Percentiles rank a stretch among this genome's conserved stretches.
phyloP scores from a whole-genome alignment of 2,797 vertebrate species.

The Tapera naevia region DNA sequence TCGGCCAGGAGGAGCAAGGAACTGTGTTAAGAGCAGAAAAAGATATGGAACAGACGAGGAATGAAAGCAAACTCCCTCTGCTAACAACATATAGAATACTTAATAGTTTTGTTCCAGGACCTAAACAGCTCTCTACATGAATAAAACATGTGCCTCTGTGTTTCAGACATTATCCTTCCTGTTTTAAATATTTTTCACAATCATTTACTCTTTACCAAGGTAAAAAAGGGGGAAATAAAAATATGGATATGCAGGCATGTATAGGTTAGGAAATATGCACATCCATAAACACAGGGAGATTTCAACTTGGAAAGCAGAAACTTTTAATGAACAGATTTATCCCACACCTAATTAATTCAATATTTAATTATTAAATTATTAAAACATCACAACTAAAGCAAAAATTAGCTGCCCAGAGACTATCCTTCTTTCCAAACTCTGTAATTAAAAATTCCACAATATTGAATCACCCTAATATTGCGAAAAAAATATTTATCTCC shows the following conservation, averaged over 20 bases:
- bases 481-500: neutral
- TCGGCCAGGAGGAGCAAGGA: neutral
- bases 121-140: neutral
- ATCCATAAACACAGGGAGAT: neutral
- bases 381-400: neutral
- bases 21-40: neutral
- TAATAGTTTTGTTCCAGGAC: neutral
- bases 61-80: neutral
- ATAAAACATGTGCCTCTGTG: neutral
- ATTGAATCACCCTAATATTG: neutral
- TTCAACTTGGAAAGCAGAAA: neutral
- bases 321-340: neutral
- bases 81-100: neutral
- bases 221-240: neutral
- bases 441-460: neutral
- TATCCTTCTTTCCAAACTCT: neutral
- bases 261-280: neutral
- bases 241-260: neutral
- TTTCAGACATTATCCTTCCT: neutral
- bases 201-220: neutral
- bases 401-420: neutral
- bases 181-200: neutral
- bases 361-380: constrained; percentile 47
- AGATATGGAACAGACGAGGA: neutral
- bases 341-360: neutral